phyloP scores from a whole-genome alignment of 30 jellyfish, hydroid and myxozoan genomes.

The Sanderia malayensis region DNA sequence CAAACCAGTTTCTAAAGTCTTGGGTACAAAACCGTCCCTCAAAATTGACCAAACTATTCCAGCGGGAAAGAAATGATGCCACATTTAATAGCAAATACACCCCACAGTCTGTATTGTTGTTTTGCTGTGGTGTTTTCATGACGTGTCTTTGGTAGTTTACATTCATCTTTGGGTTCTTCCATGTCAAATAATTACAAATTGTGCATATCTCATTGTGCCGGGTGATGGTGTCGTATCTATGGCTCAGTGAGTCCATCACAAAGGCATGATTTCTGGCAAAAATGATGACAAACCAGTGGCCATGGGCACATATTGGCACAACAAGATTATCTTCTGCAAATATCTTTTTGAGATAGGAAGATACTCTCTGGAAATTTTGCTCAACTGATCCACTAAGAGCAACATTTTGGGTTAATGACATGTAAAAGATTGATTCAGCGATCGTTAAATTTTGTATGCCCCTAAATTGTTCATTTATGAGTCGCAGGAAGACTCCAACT shows the following conservation, averaged over 20 bases:
- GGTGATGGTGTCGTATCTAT: conserved; percentile 7
- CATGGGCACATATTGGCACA: conserved; percentile 32
- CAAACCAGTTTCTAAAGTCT: conserved; percentile 7
- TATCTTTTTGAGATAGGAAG: conserved; percentile 16
- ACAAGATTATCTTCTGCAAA: conserved; percentile 18
- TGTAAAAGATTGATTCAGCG: conserved; percentile 36
- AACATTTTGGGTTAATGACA: conserved; percentile 12
- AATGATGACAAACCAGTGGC: conserved; percentile 34
- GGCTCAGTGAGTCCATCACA: conserved; percentile 46
- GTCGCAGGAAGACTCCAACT: conserved; percentile 15
- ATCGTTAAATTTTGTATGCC: conserved; percentile 14
- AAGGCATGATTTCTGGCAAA: conserved; percentile 18
- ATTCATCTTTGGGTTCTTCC: neutral
- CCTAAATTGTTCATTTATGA: conserved; percentile 17
- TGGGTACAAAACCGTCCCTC: too few species aligned
- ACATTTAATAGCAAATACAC: conserved; percentile 18
- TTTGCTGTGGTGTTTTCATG: conserved; percentile 26
- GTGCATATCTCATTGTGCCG: neutral
- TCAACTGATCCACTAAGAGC: conserved; percentile 13
- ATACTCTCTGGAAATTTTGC: conserved; percentile 1
- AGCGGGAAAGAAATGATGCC: neutral
- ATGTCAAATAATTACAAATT: neutral
- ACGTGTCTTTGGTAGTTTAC: neutral
- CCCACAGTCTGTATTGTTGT: conserved; percentile 39
- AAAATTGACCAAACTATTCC: conserved; percentile 1